Base-by-base conservation (phyloP, 2,888 invertebrate species). In the Osmoderma eremita region DNA sequence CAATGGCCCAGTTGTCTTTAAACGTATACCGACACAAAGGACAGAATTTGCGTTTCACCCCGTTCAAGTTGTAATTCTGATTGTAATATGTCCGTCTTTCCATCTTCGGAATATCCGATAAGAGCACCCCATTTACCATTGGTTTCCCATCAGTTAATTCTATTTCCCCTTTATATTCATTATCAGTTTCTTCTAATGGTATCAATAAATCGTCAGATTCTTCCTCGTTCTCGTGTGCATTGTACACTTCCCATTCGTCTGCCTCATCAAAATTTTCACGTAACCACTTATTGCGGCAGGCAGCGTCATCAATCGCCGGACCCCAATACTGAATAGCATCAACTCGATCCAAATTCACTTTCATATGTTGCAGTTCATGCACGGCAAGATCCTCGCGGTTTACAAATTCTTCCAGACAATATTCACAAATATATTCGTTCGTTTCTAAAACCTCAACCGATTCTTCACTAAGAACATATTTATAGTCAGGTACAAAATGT, bases 1-100 rank as follows among this genome's bases (percentile, higher is more conserved):
- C 83, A 13, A 83, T 82, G 0, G 82, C 81, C 83, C 83, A 83
- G 65, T 82, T 82, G 70, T 82, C 83, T 71, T 82, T 83, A 66
- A 82, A 83, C 4, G 79, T 80, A 70, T 81, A 82, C 10, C 83
- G 75, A 70, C 83, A 83, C 17, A 82, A 66, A 2, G 80, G 76
- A 63, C 83, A 83, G 70, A 82, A 82, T 69, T 81, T 79, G 51
- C 76, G 68, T 51, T 75, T 75, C 3, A 78, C 76, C 0, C 80
- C 80, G 22, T 78, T 78, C 17, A 82, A 75, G 17, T 78, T 71
- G 71, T 82, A 79, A n/a, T 78, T 76, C 68, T 78, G 78, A 61
- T 68, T 68, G 65, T 81, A 83, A 62, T 80, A 78, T 0, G 74
- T 71, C 54, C 79, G 77, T 5, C 83, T 73, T 67, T 80, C 79